A percentile compares a stretch with the other conserved stretches of the same genome.
These are phyloP conservation scores for Myiothlypis chrysogaster DNA, from an alignment of 2,797 vertebrate genomes.

Conservation along the genomic window DNA sequence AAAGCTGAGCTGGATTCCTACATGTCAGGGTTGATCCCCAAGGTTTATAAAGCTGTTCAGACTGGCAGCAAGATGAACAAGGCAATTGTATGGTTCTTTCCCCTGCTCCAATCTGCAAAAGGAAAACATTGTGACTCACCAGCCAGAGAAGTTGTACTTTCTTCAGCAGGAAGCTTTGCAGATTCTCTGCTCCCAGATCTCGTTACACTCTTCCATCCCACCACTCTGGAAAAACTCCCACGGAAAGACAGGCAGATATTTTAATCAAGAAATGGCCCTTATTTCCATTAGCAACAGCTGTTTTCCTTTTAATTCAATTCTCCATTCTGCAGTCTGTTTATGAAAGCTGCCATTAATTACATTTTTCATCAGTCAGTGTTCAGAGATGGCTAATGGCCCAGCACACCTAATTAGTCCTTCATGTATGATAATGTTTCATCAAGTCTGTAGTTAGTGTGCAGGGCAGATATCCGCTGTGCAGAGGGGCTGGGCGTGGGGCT, in stretches of 20 bases:
- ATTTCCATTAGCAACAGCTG: constrained; percentile 70
- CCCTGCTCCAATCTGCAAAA: neutral
- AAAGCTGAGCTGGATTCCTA: neutral
- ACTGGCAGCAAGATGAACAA: constrained; percentile 29
- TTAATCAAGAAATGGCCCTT: constrained; percentile 59
- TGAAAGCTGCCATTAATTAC: constrained; percentile 64
- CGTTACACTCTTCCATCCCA: constrained; percentile 35
- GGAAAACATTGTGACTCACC: constrained; percentile 36
- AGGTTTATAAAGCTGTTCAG: constrained; percentile 4
- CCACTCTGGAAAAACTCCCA: constrained; percentile 50
- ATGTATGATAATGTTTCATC: constrained; percentile 69
- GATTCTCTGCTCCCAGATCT: constrained; percentile 54
- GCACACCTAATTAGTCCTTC: constrained; percentile 71
- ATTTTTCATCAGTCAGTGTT: constrained; percentile 68
- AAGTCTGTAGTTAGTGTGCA: neutral
- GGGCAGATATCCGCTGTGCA: neutral
- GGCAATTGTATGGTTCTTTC: neutral
- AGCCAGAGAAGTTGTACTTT: constrained; percentile 30
- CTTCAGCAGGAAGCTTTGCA: constrained; percentile 48
- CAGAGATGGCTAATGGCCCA: constrained; percentile 64
- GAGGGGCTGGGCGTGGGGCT: neutral
- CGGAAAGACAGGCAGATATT: constrained; percentile 57
- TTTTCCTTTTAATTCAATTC: constrained; percentile 58
- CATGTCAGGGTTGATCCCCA: neutral
- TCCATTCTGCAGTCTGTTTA: constrained; percentile 28